A percentile compares a stretch with the other conserved stretches of the same genome.
phyloP scores from a whole-genome alignment of 1,140 invertebrate species.

The Penaeus indicus region DNA sequence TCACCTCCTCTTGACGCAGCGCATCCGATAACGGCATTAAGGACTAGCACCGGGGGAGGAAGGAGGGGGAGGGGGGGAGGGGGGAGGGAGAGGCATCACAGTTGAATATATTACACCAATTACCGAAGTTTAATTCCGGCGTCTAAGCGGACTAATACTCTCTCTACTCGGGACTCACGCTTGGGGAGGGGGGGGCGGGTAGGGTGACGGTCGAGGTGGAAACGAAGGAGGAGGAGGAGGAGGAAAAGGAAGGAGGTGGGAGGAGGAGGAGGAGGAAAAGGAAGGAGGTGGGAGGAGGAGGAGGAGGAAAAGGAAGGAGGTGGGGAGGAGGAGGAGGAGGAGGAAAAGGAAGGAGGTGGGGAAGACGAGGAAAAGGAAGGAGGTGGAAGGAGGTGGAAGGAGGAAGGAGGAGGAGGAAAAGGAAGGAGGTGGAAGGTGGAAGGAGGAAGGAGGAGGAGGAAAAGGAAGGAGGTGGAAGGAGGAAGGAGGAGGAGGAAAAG shows the following conservation, averaged over 20 bases:
- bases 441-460: too few relatives aligned
- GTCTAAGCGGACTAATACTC: slow-evolving; percentile 10
- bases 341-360: neutral
- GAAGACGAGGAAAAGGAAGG: neutral
- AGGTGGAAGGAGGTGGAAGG: too few relatives aligned
- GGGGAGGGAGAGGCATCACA: neutral
- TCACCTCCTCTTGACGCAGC: too few relatives aligned
- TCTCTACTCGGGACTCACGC: neutral
- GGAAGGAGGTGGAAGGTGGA: too few relatives aligned
- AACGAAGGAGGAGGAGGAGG: neutral
- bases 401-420: neutral
- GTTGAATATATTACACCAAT: slow-evolving; percentile 28
- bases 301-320: neutral
- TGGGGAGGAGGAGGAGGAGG: neutral
- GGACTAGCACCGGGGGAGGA: neutral
- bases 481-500: neutral
- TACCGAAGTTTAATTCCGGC: slow-evolving; percentile 19
- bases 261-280: neutral
- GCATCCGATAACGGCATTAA: too few relatives aligned
- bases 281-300: neutral
- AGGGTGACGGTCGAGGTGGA: neutral
- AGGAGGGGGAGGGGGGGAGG: neutral
- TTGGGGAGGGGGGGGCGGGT: neutral
- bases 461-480: neutral
- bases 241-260: neutral